Percentiles rank a stretch among this genome's conserved stretches.
These are phyloP conservation scores for Diorhabda carinulata DNA, from an alignment of 1,140 invertebrate genomes.

Conservation along the genomic window DNA sequence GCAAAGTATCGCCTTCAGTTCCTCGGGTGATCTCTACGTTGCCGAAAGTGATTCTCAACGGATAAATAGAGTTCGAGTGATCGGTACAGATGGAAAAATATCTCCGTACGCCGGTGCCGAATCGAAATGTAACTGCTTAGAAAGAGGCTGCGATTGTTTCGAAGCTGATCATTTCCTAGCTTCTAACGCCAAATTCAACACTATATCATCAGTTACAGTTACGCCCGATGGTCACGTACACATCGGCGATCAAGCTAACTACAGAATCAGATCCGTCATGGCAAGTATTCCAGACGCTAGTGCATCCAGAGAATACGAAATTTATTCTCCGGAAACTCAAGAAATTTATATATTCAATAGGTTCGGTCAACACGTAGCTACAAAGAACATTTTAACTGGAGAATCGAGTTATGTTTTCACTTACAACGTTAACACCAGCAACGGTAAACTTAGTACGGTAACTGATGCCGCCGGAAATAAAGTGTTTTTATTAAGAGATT, in stretches of 20 bases:
- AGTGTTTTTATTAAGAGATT: slow-evolving; percentile 83
- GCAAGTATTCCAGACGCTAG: slow-evolving; percentile 86
- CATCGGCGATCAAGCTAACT: slow-evolving; percentile 91
- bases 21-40: slow-evolving; percentile 89
- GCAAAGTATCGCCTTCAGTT: slow-evolving; percentile 90
- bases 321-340: slow-evolving; percentile 91
- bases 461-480: slow-evolving; percentile 93
- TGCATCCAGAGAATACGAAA: slow-evolving; percentile 82
- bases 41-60: slow-evolving; percentile 93
- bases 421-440: slow-evolving; percentile 94
- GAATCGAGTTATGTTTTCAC: slow-evolving; percentile 89
- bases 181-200: slow-evolving; percentile 89
- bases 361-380: slow-evolving; percentile 90
- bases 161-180: slow-evolving; percentile 88
- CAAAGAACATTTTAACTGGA: slow-evolving; percentile 88
- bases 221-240: slow-evolving; percentile 92
- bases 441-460: slow-evolving; percentile 88
- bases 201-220: slow-evolving; percentile 87
- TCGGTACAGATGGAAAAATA: slow-evolving; percentile 90
- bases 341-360: slow-evolving; percentile 95
- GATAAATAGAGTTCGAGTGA: slow-evolving; percentile 86
- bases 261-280: slow-evolving; percentile 85
- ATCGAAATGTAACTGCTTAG: slow-evolving; percentile 91
- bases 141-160: slow-evolving; percentile 85
- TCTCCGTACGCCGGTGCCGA: slow-evolving; percentile 88